phyloP scores from a whole-genome alignment of 2,113 vertebrate species.

The Eulemur rufifrons region DNA sequence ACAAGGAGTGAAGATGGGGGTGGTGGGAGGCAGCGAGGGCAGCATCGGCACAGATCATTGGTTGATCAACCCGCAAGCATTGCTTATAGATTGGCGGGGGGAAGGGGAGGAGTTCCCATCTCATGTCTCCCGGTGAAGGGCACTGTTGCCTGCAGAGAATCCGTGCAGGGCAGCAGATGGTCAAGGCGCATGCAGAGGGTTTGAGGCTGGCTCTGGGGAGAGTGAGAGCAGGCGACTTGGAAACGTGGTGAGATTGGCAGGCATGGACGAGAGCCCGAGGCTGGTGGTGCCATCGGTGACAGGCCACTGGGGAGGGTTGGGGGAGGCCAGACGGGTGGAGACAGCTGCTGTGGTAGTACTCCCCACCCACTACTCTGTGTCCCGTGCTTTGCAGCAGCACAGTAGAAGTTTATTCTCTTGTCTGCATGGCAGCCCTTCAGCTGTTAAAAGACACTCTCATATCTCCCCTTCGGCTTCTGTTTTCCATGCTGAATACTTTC shows the following conservation, averaged over 20 bases:
- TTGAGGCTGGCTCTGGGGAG: not conserved
- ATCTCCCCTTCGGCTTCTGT: not conserved
- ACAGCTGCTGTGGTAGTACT: not conserved
- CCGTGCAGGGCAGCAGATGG: not conserved
- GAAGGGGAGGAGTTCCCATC: not conserved
- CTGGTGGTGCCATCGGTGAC: not conserved
- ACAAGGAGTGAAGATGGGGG: not conserved
- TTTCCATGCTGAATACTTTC: not conserved
- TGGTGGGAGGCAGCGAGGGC: no score
- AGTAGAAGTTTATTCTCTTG: not conserved
- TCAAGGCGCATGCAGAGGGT: not conserved
- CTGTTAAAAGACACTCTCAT: rapidly evolving
- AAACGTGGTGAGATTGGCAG: not conserved
- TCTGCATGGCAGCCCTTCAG: not conserved
- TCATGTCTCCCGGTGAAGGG: not conserved
- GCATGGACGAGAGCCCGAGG: rapidly evolving
- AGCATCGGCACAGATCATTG: not conserved
- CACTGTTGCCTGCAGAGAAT: not conserved
- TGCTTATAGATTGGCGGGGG: rapidly evolving
- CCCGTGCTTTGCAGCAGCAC: not conserved
- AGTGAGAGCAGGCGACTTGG: not conserved
- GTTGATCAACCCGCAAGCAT: not conserved
- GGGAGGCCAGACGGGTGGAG: not conserved
- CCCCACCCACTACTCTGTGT: rapidly evolving
- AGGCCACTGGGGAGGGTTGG: rapidly evolving